Evolutionary conservation across 2,797 vertebrate genomes (phyloP).

Genomic region (Simalia tracyae): DNA sequence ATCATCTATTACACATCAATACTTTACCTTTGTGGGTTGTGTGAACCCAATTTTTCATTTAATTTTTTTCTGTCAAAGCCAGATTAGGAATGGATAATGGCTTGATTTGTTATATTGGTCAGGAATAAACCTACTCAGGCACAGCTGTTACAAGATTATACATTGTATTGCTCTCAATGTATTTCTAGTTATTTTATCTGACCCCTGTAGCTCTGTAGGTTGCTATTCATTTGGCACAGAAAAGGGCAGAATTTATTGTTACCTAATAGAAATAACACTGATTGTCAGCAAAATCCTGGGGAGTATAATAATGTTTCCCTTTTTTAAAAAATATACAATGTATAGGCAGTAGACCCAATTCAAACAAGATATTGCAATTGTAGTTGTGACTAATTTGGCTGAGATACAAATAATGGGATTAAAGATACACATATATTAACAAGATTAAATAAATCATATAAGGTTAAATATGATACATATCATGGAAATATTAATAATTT

Average conservation of each 20-base stretch:
- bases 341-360: not conserved
- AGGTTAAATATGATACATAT: conserved; percentile 40
- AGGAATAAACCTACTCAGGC: not conserved
- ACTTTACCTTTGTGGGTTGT: not conserved
- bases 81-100: not conserved
- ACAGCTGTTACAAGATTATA: not conserved
- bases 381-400: not conserved
- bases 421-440: not conserved
- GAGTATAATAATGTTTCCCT: not conserved
- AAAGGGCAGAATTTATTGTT: not conserved
- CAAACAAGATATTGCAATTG: not conserved
- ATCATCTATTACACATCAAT: not conserved
- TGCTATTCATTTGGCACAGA: not conserved
- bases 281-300: not conserved
- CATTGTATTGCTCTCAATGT: not conserved
- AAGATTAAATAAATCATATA: not conserved
- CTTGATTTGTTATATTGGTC: not conserved
- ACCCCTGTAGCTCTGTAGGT: not conserved
- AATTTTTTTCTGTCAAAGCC: not conserved
- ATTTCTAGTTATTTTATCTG: not conserved
- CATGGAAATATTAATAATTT: conserved; percentile 36
- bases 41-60: not conserved
- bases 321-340: not conserved
- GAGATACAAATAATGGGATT: not conserved
- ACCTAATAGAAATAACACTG: conserved; percentile 11